Evolutionary conservation across 2,888 invertebrate genomes (phyloP).

Genomic region (Lumbricus terrestris): DNA sequence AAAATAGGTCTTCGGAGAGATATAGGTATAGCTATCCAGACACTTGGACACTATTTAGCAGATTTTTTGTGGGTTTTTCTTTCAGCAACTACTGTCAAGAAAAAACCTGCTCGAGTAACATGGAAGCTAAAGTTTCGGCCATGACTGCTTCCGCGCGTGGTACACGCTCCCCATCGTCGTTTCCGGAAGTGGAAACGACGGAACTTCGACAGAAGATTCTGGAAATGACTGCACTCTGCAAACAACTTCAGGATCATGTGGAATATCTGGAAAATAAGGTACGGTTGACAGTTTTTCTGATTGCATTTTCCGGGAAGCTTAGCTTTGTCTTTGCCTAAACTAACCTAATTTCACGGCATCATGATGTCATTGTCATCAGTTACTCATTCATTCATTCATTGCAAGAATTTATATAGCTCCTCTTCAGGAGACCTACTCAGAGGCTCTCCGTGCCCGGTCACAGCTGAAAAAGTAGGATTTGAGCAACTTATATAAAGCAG

Average conservation of each 20-base stretch:
- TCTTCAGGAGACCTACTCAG: no score
- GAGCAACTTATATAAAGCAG: no score
- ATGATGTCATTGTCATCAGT: no score
- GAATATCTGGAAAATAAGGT: conserved; percentile 5
- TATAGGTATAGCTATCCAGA: neutral
- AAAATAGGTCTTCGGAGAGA: no score
- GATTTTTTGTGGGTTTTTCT: neutral
- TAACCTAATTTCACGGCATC: neutral
- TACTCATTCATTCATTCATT: no score
- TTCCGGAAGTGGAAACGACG: neutral
- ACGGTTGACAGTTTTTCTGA: no score
- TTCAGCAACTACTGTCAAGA: neutral
- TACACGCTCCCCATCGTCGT: neutral
- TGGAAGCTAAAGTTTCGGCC: neutral
- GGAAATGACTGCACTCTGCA: neutral
- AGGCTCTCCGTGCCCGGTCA: no score
- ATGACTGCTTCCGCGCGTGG: neutral
- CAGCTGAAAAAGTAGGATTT: no score
- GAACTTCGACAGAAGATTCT: neutral
- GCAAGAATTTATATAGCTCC: no score
- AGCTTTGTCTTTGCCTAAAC: neutral
- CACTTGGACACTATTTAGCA: neutral
- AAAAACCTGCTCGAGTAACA: neutral
- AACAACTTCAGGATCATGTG: neutral
- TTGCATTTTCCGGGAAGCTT: no score